Evolutionary conservation across 2,113 vertebrate genomes (phyloP).

Genomic region (Vicugna pacos): DNA sequence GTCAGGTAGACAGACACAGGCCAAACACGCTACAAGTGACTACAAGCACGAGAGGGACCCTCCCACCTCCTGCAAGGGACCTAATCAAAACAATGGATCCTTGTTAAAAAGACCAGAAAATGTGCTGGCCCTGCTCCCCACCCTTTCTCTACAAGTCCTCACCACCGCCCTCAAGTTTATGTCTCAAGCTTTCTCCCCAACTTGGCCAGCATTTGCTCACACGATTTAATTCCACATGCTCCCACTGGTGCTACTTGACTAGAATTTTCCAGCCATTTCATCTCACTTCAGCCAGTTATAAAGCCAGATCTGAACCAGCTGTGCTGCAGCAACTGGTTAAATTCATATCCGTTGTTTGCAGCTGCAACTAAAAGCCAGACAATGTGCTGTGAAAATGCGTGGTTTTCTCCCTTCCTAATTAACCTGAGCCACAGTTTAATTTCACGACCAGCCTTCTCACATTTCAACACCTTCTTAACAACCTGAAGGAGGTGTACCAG

Average conservation of each 20-base stretch:
- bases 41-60: neutral
- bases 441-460: constrained; percentile 55
- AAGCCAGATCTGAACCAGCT: constrained; percentile 76
- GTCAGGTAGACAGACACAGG: constrained; percentile 46
- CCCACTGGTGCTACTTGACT: constrained; percentile 72
- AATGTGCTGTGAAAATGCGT: constrained; percentile 48
- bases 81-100: constrained; percentile 70
- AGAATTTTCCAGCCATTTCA: constrained; percentile 81
- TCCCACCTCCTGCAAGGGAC: constrained; percentile 15
- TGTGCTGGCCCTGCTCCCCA: neutral
- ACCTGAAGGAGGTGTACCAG: constrained; percentile 47
- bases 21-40: neutral
- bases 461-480: constrained; percentile 73
- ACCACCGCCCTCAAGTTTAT: constrained; percentile 10
- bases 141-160: neutral
- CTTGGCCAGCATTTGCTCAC: constrained; percentile 56
- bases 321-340: constrained; percentile 62
- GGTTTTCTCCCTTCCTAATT: constrained; percentile 68
- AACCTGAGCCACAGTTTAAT: constrained; percentile 60
- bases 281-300: constrained; percentile 75
- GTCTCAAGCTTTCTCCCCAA: constrained; percentile 57
- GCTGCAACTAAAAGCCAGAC: constrained; percentile 72
- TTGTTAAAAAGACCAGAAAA: constrained; percentile 66
- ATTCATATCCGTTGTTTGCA: constrained; percentile 72
- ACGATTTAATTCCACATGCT: constrained; percentile 74